Base-by-base conservation (phyloP, 2,888 invertebrate species). In the Zootermopsis nevadensis region DNA sequence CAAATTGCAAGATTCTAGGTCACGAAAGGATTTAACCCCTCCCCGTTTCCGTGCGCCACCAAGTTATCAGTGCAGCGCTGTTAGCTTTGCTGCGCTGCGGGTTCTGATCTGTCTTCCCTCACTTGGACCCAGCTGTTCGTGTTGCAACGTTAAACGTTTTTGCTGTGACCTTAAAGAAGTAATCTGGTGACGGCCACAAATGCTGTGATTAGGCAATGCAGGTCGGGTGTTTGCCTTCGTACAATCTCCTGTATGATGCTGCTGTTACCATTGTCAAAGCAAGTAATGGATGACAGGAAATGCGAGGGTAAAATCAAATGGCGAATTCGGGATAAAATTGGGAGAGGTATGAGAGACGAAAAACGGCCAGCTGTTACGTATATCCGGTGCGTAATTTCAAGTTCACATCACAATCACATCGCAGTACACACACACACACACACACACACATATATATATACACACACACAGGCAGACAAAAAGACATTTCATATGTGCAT, bases 231-330 rank as follows among this genome's bases (percentile, higher is more conserved):
- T 15, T 69, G 6, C 4, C 31, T 69, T 7, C 69, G 27, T 33
- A 33, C 19, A 30, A 8, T n/a, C 67, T 67, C 67, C 12, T 67
- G 19, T 33, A 33, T 33, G 31, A 22, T 31, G 60, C 6, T 60
- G 27, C 60, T 60, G 27, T n/a, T 60, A 27, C 60, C 30, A 15
- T 69, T 69, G 69, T 69, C 69, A 69, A 22, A 33, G 31, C 33
- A 69, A 69, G 33, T 69, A 69, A 69, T 69, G 33, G 69, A 69
- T 69, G 33, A 33, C 69, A 31, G 69, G 69, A 69, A 69, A 69
- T 24, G 69, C 69, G 69, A 33, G 69, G 19, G 69, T 69, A 33
- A 22, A 33, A 33, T 7, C 31, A n/a, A 60, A 27, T 60, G 22
- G 33, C 69, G 69, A 33, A 33, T 69, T 69, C 69, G 69, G 69